Base-by-base conservation (phyloP, 1,140 invertebrate genomes). In the Cyclargus thomasi region DNA sequence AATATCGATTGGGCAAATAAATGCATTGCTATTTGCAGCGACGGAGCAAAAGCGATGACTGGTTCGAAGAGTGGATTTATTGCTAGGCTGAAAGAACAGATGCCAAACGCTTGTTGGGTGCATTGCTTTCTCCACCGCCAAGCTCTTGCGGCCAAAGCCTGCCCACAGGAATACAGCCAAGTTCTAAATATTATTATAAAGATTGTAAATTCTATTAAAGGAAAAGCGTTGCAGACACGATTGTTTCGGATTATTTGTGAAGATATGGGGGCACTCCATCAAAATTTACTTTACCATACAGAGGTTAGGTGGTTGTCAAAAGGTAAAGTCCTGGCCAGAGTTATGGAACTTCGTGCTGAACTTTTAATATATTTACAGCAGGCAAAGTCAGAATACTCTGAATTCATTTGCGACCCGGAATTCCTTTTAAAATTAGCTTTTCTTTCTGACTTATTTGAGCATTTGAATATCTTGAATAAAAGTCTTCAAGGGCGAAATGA, bases 11-110 rank as follows among this genome's bases (percentile, higher is more conserved):
- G 73, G 73, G n/a, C n/a, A n/a, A 66, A 62, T 70, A 78, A 74
- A 35, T 35, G 29, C 29, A 75, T 75, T 63, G 76, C 76, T 71
- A 78, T 81, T 78, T 84, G 81, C 65, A 85, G 77, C 67, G 84
- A 86, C 66, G 79, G 77, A 66, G 78, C 80, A 63, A 80, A 79
- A 79, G 75, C 81, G 21, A 85, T 86, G 78, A 76, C 29, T 3
- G 29, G 29, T 8, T 5, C 3, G 8, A 35, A 77, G 63, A 82
- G 74, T 68, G 79, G 80, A 70, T 74, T 84, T 81, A 64, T 64
- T 69, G 67, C 70, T 36, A 73, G 70, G 47, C 68, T 78, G 53
- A 80, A 78, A 74, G 17, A 72, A 71, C 68, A 70, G 67, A 77
- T 76, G 64, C 80, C 75, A 74, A 76, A 79, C 62, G 70, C 70